Evolutionary conservation across 2,113 vertebrate genomes (phyloP).

Genomic region (Microtus montanus): DNA sequence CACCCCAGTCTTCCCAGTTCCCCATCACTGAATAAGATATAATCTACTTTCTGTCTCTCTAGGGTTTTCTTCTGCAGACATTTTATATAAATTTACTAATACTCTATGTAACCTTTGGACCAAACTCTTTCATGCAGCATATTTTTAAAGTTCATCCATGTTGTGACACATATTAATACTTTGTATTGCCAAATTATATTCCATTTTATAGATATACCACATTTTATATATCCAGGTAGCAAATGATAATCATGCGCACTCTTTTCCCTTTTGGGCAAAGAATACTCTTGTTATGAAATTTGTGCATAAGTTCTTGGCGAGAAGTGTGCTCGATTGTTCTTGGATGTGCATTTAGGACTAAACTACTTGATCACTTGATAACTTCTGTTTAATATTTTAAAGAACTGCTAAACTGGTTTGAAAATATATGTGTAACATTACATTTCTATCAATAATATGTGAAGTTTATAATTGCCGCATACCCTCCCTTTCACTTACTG

Average conservation of each 20-base stretch:
- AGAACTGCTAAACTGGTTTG: neutral
- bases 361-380: neutral
- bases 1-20: too few species aligned
- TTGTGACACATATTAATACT: neutral
- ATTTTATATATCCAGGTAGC: neutral
- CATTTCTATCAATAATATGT: neutral
- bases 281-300: neutral
- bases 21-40: neutral
- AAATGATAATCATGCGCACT: neutral
- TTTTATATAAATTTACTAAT: neutral
- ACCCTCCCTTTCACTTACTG: neutral
- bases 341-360: neutral
- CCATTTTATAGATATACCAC: neutral
- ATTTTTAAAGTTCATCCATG: slow-evolving; percentile 17
- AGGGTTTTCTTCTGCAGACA: neutral
- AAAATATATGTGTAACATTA: too few species aligned
- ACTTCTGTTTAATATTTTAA: neutral
- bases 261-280: neutral
- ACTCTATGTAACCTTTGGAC: neutral
- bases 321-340: neutral
- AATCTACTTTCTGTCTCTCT: neutral
- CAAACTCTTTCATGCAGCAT: neutral
- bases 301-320: neutral
- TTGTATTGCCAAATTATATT: neutral
- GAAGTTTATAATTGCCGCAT: neutral